phyloP scores from a whole-genome alignment of 2,888 invertebrate species.

The Conchocele bisecta region DNA sequence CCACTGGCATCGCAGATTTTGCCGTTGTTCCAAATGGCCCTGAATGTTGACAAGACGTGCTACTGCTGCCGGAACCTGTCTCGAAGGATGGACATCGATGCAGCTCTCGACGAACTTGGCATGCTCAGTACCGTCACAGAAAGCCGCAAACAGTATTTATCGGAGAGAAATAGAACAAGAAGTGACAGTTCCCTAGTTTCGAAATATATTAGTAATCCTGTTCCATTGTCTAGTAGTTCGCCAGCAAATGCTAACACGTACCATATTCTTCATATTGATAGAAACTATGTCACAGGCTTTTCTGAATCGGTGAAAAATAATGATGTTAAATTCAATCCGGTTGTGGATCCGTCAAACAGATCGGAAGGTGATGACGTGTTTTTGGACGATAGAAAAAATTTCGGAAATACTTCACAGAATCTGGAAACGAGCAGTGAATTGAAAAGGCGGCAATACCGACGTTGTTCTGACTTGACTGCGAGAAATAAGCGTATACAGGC shows the following conservation, averaged over 20 bases:
- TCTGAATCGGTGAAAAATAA: slow-evolving; percentile 39
- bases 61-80: slow-evolving; percentile 60
- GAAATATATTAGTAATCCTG: slow-evolving; percentile 22
- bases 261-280: slow-evolving; percentile 72
- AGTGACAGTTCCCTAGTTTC: slow-evolving; percentile 59
- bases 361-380: slow-evolving; percentile 31
- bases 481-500: slow-evolving; percentile 58
- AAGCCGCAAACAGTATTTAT: slow-evolving; percentile 73
- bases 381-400: slow-evolving; percentile 45
- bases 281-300: slow-evolving; percentile 72
- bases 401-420: slow-evolving; percentile 47
- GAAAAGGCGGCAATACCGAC: slow-evolving; percentile 43
- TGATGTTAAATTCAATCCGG: slow-evolving; percentile 12
- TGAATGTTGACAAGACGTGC: slow-evolving; percentile 32
- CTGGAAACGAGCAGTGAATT: slow-evolving; percentile 50
- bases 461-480: slow-evolving; percentile 28
- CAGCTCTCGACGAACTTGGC: slow-evolving; percentile 78
- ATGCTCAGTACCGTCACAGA: slow-evolving; percentile 79
- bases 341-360: slow-evolving; percentile 7
- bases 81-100: slow-evolving; percentile 73
- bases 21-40: too few species aligned
- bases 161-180: slow-evolving; percentile 66
- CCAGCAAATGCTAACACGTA: slow-evolving; percentile 41
- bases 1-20: too few species aligned
- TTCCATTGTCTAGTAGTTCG: slow-evolving; percentile 24